Evolutionary conservation across 2,113 vertebrate species (phyloP).

Genomic region (Thinocorus orbignyianus): DNA sequence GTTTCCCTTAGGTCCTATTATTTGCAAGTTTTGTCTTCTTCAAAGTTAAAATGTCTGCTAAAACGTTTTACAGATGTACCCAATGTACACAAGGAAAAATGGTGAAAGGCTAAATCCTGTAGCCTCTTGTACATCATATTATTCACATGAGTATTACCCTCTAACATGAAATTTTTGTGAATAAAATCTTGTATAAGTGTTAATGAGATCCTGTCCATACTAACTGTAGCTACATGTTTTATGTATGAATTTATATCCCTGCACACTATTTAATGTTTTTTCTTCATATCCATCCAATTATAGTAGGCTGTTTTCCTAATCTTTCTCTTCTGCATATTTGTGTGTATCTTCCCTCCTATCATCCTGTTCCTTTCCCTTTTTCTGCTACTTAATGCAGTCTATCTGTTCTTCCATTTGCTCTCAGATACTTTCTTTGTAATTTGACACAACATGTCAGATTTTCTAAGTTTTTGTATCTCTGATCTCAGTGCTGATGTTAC

Average conservation of each 20-base stretch:
- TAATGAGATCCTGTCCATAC: not conserved
- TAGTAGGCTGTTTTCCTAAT: not conserved
- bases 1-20: constrained; percentile 64
- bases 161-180: not conserved
- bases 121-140: not conserved
- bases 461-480: constrained; percentile 24
- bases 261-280: not conserved
- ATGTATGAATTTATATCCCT: not conserved
- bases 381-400: constrained; percentile 1
- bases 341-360: not conserved
- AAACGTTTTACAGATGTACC: constrained; percentile 3
- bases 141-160: not conserved
- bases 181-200: not conserved
- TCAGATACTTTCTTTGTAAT: constrained; percentile 2
- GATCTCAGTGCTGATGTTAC: constrained; percentile 30
- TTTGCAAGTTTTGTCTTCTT: constrained; percentile 37
- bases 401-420: constrained; percentile 39
- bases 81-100: not conserved
- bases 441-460: constrained; percentile 16
- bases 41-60: not conserved
- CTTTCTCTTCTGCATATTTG: not conserved
- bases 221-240: not conserved
- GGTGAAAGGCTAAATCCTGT: not conserved
- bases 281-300: not conserved
- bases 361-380: not conserved